These are phyloP conservation scores for Venturia canescens DNA, from an alignment of 1,140 invertebrate genomes.

Conservation along the genomic window DNA sequence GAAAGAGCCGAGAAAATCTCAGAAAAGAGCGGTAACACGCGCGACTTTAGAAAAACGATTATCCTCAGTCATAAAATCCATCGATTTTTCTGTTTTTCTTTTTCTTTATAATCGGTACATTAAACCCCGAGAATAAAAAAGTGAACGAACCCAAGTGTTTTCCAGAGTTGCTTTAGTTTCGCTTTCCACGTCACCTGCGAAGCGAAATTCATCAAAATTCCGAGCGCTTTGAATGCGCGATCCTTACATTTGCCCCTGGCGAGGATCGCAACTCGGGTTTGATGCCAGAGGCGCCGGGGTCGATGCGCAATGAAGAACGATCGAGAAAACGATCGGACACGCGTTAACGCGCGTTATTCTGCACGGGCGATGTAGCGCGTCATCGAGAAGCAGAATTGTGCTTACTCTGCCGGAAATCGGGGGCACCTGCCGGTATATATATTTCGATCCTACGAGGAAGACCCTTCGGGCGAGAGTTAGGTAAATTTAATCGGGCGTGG, in stretches of 20 bases:
- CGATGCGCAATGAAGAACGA: slow-evolving; percentile 27
- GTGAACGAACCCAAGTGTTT: neutral
- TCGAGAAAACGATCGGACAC: slow-evolving; percentile 42
- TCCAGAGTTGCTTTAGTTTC: neutral
- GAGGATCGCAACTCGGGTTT: neutral
- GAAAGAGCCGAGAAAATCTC: too few species aligned
- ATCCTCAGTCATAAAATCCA: neutral
- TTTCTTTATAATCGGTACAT: neutral
- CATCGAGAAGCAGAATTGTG: slow-evolving; percentile 6
- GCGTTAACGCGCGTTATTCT: slow-evolving; percentile 45
- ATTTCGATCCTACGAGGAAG: neutral
- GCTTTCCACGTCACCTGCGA: slow-evolving; percentile 45
- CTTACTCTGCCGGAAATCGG: slow-evolving; percentile 40
- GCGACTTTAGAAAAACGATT: too few species aligned
- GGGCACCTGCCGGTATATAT: slow-evolving; percentile 32
- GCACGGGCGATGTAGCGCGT: slow-evolving; percentile 17
- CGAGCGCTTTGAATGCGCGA: neutral
- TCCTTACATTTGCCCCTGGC: neutral
- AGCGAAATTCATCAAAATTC: slow-evolving; percentile 43
- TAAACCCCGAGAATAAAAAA: neutral
- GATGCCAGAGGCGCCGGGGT: slow-evolving; percentile 30
- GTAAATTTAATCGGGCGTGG: slow-evolving; percentile 45
- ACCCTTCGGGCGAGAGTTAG: slow-evolving; percentile 34
- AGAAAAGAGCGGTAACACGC: too few species aligned
- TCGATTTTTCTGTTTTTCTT: neutral